A percentile compares a stretch with the other conserved stretches of the same genome.
These are phyloP conservation scores for Epicauta chinensis DNA, from an alignment of 1,140 invertebrate species.

Conservation along the genomic window DNA sequence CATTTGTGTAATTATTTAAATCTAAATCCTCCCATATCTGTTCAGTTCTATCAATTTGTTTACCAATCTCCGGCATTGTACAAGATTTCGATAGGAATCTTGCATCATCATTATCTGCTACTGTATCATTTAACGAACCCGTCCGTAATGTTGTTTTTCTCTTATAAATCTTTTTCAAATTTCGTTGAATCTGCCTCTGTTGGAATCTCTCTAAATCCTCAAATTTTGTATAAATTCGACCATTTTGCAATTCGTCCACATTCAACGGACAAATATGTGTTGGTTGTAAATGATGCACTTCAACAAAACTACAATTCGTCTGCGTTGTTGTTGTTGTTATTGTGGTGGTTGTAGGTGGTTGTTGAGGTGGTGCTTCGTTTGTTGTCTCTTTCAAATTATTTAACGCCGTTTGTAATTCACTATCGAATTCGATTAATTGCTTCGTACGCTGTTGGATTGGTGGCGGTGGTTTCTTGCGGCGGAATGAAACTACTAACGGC, in stretches of 20 bases:
- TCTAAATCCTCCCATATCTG: too few relatives aligned
- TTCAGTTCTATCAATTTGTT: not conserved
- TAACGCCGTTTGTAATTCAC: conserved; percentile 23
- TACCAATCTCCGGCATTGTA: conserved; percentile 24
- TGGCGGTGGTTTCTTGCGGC: conserved; percentile 17
- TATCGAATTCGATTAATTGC: conserved; percentile 25
- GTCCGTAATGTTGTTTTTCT: conserved; percentile 3
- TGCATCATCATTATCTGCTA: not conserved
- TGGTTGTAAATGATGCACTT: conserved; percentile 22
- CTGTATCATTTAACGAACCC: conserved; percentile 6
- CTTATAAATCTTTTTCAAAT: not conserved
- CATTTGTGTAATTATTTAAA: too few relatives aligned
- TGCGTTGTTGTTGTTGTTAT: not conserved
- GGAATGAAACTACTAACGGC: conserved; percentile 36
- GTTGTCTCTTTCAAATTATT: conserved; percentile 15
- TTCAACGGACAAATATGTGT: conserved; percentile 24
- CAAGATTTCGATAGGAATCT: conserved; percentile 17
- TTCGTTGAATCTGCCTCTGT: not conserved
- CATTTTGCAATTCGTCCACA: not conserved
- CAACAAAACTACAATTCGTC: conserved; percentile 12
- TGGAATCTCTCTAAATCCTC: conserved; percentile 6
- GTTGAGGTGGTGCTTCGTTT: not conserved
- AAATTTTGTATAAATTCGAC: not conserved
- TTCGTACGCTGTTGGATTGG: conserved; percentile 10
- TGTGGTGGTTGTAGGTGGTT: not conserved